phyloP scores from a whole-genome alignment of 2,797 vertebrate species.

The Sus cebifrons region DNA sequence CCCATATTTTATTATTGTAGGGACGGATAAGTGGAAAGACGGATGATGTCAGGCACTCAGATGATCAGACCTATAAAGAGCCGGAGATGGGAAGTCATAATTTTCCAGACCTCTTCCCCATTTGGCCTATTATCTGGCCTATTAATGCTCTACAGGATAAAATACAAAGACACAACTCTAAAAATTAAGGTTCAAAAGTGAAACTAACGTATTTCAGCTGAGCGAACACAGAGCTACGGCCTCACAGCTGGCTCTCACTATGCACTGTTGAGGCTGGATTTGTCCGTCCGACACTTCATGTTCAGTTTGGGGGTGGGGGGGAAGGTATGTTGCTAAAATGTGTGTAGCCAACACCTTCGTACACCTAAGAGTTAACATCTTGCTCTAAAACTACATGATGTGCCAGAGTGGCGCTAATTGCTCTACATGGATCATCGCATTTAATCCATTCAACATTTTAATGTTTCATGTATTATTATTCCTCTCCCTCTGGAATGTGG shows the following conservation, averaged over 20 bases:
- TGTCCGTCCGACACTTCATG: not conserved
- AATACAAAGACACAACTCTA: not conserved
- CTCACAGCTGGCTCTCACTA: not conserved
- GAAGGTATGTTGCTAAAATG: not conserved
- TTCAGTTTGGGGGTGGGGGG: not conserved
- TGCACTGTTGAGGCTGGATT: not conserved
- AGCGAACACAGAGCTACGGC: not conserved
- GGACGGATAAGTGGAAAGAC: not conserved
- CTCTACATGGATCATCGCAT: not conserved
- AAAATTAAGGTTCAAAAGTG: not conserved
- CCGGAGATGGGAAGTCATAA: not conserved
- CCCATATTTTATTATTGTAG: slow-evolving; percentile 48
- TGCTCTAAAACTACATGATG: not conserved
- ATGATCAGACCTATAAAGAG: not conserved
- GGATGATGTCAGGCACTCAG: slow-evolving; percentile 12
- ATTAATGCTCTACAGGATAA: not conserved
- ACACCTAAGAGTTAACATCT: slow-evolving; percentile 11
- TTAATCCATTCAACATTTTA: not conserved
- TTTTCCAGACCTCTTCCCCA: not conserved
- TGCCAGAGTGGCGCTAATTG: not conserved
- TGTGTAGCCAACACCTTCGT: not conserved
- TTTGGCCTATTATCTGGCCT: not conserved
- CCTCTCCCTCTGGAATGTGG: not conserved
- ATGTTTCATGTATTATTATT: not conserved
- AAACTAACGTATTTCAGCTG: not conserved